Evolutionary conservation across 2,888 invertebrate species (phyloP), one percentile per base, ranked within the genome.

Genomic region (Rotaria sp.): DNA sequence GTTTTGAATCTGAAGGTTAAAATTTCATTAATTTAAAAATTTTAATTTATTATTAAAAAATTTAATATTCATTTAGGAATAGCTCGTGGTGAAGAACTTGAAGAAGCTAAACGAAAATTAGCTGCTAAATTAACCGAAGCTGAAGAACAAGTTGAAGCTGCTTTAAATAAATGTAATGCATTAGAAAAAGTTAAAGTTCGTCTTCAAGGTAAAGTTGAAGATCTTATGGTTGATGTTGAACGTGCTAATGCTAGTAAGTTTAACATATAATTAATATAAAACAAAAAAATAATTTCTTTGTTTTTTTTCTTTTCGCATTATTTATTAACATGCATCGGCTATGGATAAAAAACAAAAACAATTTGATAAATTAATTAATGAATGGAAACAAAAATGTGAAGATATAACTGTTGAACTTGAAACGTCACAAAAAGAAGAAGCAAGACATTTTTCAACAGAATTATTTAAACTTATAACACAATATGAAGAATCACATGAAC

Each of bases 341-440:
- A 95, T 98, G 90, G 98, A 99, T 93, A 98, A 99, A 96, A 98
- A 97, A 93, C 98, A 98, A 93, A 97, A 97, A 93, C 96, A 96
- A 89, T 99, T 99, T 94, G 99, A 99, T 94, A 97, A 98, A 93
- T 96, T 97, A 93, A 96, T 99, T 92, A 95, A 96, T 89, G 99
- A 99, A 94, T 99, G 99, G 99, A 97, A 98, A 93, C 95, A 96
- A n/a, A n/a, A n/a, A n/a, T n/a, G n/a, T n/a, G n/a, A n/a, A n/a
- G n/a, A 98, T 92, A 94, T 97, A 90, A 95, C 96, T 88, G 95
- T 96, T 90, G 99, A 99, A 92, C 94, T 99, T 88, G 99, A 99
- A 91, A 96, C 96, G 90, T 96, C 97, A 92, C 97, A 98, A 93
- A 96, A 97, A 93, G 99, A 99, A 93, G 99, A 99, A 93, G 96